Evolutionary conservation across 2,113 vertebrate genomes (phyloP).

Genomic region (Tichodroma muraria): DNA sequence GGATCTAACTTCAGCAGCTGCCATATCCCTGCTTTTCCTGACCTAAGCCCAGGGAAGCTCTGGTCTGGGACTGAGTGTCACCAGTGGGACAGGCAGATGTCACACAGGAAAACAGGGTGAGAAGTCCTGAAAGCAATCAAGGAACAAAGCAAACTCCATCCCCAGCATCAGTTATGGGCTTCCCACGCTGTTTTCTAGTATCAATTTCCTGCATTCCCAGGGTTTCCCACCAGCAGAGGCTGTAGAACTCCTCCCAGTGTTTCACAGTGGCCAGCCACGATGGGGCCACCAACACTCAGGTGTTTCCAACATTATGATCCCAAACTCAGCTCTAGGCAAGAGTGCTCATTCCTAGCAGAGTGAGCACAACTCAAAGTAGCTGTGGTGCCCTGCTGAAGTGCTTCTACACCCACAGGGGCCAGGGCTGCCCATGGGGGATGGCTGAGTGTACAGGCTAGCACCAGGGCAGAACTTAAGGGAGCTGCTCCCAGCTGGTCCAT

Average conservation of each 20-base stretch:
- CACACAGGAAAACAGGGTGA: not conserved
- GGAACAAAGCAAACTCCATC: not conserved
- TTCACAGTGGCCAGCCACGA: accelerated
- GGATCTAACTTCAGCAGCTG: not conserved
- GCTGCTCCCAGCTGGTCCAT: not conserved
- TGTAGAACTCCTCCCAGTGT: not conserved
- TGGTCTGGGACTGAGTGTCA: not conserved
- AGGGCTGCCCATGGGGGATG: not conserved
- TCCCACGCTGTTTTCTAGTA: not conserved
- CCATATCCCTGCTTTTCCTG: not conserved
- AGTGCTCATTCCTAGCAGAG: not conserved
- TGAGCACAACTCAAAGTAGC: not conserved
- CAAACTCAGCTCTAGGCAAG: not conserved
- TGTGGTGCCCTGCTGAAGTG: not conserved
- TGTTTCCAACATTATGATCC: not conserved
- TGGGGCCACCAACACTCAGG: not conserved
- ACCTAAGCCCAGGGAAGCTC: not conserved
- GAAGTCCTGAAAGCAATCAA: not conserved
- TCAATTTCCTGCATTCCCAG: not conserved
- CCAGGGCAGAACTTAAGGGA: not conserved
- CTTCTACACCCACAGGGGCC: not conserved
- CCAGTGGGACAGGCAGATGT: not conserved
- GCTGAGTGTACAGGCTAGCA: not conserved
- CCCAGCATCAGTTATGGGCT: not conserved
- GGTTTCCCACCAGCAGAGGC: accelerated